Conservation (phyloP, 30 jellyfish, hydroid and myxozoan genomes). For the Aurelia coerulea region DNA sequence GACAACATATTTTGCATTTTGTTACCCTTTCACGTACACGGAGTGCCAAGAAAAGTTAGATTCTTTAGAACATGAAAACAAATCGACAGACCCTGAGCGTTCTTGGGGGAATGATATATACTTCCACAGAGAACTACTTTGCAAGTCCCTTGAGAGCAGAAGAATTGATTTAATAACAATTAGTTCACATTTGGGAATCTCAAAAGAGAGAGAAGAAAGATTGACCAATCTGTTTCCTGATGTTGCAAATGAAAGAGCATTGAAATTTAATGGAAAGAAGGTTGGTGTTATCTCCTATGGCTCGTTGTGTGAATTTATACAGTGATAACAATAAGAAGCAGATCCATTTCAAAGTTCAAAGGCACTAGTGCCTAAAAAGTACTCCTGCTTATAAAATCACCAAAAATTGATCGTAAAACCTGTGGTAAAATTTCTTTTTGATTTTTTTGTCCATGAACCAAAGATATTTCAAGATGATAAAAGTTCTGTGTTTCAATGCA, state of each 20-base stretch:
- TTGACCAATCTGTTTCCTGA: conserved; percentile 78
- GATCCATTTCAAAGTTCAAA: too few relatives aligned
- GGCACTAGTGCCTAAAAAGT: too few relatives aligned
- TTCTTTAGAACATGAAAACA: conserved; percentile 28
- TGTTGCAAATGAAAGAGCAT: conserved; percentile 29
- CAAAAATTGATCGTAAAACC: too few relatives aligned
- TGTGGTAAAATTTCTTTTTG: too few relatives aligned
- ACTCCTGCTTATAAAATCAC: too few relatives aligned
- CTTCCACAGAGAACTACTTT: conserved; percentile 82
- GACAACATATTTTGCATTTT: conserved; percentile 85
- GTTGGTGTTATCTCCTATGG: conserved; percentile 6
- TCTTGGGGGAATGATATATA: conserved; percentile 36
- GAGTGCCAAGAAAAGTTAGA: conserved; percentile 79
- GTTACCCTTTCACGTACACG: conserved; percentile 82
- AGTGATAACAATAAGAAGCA: too few relatives aligned
- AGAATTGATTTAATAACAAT: conserved; percentile 82
- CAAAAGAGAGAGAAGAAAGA: conserved; percentile 48
- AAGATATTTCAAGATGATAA: too few relatives aligned
- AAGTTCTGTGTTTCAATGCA: too few relatives aligned
- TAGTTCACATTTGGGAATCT: conserved; percentile 67
- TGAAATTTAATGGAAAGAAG: conserved; percentile 63
- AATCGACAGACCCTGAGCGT: not conserved
- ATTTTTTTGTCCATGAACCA: too few relatives aligned
- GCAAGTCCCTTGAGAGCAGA: conserved; percentile 78
- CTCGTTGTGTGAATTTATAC: too few relatives aligned